Evolutionary conservation across 2,797 vertebrate species (phyloP), one percentile per base, ranked within the genome.

Genomic region (Columba guinea): DNA sequence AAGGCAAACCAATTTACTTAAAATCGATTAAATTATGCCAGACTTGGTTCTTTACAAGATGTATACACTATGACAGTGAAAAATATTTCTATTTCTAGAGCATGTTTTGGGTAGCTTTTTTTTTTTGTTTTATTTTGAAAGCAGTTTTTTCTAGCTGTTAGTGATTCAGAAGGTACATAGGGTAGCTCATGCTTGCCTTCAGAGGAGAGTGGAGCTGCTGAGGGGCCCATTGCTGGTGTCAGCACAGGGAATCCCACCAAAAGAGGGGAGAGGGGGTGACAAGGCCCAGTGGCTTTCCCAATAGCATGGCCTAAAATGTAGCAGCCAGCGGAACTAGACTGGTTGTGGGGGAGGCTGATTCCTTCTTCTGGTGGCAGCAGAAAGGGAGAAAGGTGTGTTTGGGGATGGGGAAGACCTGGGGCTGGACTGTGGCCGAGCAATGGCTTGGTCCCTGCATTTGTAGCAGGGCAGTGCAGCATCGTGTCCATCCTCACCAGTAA

Each of bases 391-490:
- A 67, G 17, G 17, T 28, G 3, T 71, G 21, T 60, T 71, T 59
- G n/a, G 16, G 14, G 27, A 32, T 46, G 62, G 30, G 15, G 27
- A 74, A 27, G 27, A n/a, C 15, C 14, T n/a, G 34, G 24, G 9
- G 4, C 55, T 60, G 58, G 14, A 24, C 37, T 58, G 51, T 65
- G 56, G 44, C 71, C 20, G n/a, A 84, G 49, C 37, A 24, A 51
- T 44, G n/a, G 24, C 58, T 81, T 2, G 2, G 18, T 65, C 83
- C 39, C 41, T 0, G 0, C 5, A 2, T 0, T 53, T 44, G n/a
- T 18, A 46, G 46, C 7, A 11, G 56, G 39, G 28, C n/a, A 41
- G 39, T 6, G 16, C 19, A 13, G 81, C 2, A 2, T 46, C 16
- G 8, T 21, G 20, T 48, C 56, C 48, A 13, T 73, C 52, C 28